These are phyloP conservation scores for Lasioglossum zephyrum DNA, from an alignment of 2,888 invertebrate genomes.

Conservation along the genomic window DNA sequence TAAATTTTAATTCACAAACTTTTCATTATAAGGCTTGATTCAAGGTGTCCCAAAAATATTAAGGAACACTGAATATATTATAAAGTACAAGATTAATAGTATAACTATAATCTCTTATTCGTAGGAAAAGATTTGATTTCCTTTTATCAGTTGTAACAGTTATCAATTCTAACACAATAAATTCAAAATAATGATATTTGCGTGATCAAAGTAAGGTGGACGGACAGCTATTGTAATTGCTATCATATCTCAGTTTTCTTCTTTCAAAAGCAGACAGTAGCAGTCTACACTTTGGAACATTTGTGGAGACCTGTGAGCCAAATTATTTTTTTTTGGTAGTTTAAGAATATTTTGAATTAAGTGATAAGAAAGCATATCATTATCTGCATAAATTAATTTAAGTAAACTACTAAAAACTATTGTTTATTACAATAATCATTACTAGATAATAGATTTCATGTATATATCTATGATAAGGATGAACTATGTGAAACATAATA, in stretches of 20 bases:
- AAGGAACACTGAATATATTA: not conserved
- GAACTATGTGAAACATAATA: not conserved
- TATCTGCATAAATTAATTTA: not conserved
- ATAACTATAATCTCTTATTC: not conserved
- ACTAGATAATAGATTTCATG: not conserved
- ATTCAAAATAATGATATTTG: not conserved
- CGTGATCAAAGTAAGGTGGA: not conserved
- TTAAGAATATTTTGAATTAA: slow-evolving; percentile 6
- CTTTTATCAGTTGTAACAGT: not conserved
- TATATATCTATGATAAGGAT: not conserved
- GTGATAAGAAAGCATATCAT: not conserved
- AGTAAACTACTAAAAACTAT: not conserved
- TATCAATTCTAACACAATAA: not conserved
- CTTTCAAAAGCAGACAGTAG: not conserved
- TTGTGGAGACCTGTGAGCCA: not conserved
- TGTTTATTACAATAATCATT: not conserved
- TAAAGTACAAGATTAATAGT: not conserved
- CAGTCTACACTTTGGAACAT: not conserved
- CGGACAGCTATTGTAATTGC: not conserved
- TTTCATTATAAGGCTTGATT: not conserved
- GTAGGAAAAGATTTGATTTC: not conserved
- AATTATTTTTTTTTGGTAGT: not conserved
- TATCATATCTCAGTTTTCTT: not conserved
- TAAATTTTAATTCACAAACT: not conserved
- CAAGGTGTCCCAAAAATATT: not conserved